phyloP scores from a whole-genome alignment of 2,888 invertebrate genomes.

The Alloplasta piceator region DNA sequence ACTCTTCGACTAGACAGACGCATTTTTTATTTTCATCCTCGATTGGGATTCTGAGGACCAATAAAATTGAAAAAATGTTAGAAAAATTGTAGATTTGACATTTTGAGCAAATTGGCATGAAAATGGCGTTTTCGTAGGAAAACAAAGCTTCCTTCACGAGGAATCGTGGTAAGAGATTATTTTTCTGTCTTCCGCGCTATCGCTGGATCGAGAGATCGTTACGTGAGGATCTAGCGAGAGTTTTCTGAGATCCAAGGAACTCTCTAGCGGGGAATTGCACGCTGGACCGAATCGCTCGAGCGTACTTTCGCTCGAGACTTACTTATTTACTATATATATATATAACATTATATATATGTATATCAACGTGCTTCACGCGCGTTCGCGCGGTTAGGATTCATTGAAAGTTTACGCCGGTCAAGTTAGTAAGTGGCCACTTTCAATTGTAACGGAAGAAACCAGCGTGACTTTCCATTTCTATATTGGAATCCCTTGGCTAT shows the following conservation, averaged over 20 bases:
- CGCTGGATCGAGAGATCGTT: no score
- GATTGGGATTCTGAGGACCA: no score
- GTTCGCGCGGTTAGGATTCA: slow-evolving; percentile 57
- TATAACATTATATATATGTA: background rate
- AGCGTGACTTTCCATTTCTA: slow-evolving; percentile 74
- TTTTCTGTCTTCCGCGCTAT: no score
- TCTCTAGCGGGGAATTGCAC: slow-evolving; percentile 13
- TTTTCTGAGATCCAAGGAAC: background rate
- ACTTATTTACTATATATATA: background rate
- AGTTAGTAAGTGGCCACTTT: slow-evolving; percentile 72
- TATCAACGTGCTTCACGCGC: background rate
- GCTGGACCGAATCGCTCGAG: slow-evolving; percentile 9
- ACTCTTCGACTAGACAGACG: no score
- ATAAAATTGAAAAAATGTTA: no score
- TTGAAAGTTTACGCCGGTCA: slow-evolving; percentile 69
- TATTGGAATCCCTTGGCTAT: background rate
- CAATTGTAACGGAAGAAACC: slow-evolving; percentile 76
- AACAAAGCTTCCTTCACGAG: no score
- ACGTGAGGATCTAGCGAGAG: no score
- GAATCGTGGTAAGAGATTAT: no score
- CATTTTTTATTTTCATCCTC: no score
- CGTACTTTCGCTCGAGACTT: background rate
- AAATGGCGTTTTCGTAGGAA: no score
- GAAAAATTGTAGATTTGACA: no score
- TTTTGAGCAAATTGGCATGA: no score